Base-by-base conservation (phyloP, 2,113 vertebrate species). In the Paramisgurnus dabryanus region DNA sequence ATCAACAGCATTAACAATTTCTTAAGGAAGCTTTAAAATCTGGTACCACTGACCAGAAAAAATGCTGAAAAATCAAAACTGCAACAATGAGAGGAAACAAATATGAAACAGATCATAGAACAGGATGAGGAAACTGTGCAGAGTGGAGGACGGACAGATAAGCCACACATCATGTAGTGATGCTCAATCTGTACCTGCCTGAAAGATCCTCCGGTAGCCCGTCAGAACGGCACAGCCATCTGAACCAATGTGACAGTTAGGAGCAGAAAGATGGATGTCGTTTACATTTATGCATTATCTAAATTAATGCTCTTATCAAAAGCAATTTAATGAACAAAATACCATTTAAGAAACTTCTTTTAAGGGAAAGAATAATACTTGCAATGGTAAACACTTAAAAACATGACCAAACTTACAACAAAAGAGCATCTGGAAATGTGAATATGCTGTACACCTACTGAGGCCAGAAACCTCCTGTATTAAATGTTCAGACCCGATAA, bases 161-260 rank as follows among this genome's bases (percentile, higher is more conserved):
- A 88, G 89, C 66, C 12, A 81, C 81, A 90, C 86, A 90, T 39
- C 86, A 90, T 39, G 64, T 76, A 88, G 87, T 83, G 87, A 15
- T 75, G 83, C 39, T 90, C 88, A 87, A 87, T 87, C 85, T 84
- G 27, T 93, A 93, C 92, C 91, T 93, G 91, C 65, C 78, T 85
- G 86, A 77, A 89, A 82, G 85, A 87, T 92, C 76, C 87, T 92
- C 90, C 80, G 90, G 90, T 88, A 92, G 65, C 87, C 87, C 45
- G 91, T 92, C 85, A 93, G 82, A 65, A 91, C 87, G 67, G 90
- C 89, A 63, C 80, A 89, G 64, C 87, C 90, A 87, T 90, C 91
- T 92, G 90, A 69, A 85, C 80, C 85, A 83, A 82, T 87, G 18
- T 61, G 60, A 78, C 81, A 85, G 55, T 45, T 15, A 87, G 74